These are phyloP conservation scores for Lydus trimaculatus DNA, from an alignment of 2,888 invertebrate species.

Conservation along the genomic window DNA sequence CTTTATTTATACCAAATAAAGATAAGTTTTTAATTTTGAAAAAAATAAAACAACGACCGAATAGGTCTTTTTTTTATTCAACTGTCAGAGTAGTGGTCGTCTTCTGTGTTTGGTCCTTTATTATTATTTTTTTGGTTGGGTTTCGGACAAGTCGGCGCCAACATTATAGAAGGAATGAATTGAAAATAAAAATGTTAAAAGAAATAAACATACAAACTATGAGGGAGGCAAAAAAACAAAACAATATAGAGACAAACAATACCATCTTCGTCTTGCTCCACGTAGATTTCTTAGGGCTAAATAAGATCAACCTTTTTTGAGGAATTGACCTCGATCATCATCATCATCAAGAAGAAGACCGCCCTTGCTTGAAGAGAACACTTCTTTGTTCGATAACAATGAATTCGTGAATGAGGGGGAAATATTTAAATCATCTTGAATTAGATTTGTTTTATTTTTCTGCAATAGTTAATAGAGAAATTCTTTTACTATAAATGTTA, in stretches of 20 bases:
- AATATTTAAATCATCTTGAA: no score
- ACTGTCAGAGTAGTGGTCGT: not conserved
- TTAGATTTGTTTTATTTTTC: no score
- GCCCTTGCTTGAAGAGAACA: slow-evolving; percentile 1
- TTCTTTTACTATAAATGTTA: not conserved
- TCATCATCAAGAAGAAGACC: not conserved
- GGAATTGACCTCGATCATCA: not conserved
- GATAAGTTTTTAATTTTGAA: no score
- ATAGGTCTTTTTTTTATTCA: no score
- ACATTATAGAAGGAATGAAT: not conserved
- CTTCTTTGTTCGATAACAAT: not conserved
- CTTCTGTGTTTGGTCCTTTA: not conserved
- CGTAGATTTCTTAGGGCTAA: not conserved
- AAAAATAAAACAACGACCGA: no score
- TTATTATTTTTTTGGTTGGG: not conserved
- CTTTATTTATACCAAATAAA: not conserved
- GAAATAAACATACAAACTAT: not conserved
- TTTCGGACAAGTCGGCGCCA: slow-evolving; percentile 10
- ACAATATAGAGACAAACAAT: slow-evolving; percentile 1
- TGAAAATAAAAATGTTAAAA: not conserved
- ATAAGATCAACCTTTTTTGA: slow-evolving; percentile 1
- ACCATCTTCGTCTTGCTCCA: not conserved
- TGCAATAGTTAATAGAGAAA: not conserved
- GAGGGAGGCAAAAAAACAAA: not conserved
- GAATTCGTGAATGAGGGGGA: no score